Conservation (phyloP, 2,113 vertebrate genomes). For the Epinephelus moara region DNA sequence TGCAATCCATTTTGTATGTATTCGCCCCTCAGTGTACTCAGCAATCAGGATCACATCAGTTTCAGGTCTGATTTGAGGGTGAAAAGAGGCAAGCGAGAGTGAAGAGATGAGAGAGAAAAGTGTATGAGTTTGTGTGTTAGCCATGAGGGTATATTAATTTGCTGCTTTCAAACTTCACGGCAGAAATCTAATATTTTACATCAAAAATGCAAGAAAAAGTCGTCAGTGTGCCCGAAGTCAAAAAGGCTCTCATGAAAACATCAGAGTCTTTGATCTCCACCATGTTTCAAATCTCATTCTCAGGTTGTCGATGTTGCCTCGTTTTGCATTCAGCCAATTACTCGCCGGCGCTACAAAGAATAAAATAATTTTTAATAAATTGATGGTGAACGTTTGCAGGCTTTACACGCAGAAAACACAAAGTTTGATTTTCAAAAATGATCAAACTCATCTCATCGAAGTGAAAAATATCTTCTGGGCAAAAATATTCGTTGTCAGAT, state of each 20-base stretch:
- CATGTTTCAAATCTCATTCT: conserved; percentile 20
- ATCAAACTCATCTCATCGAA: background rate
- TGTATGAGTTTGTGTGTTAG: background rate
- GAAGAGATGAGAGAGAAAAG: conserved; percentile 4
- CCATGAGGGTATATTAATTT: conserved; percentile 19
- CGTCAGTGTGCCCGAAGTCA: conserved; percentile 18
- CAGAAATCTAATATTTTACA: conserved; percentile 11
- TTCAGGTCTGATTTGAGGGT: background rate
- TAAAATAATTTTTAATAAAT: background rate
- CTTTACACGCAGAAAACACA: background rate
- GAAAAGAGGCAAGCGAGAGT: background rate
- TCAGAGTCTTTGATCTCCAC: conserved; percentile 23
- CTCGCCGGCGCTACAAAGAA: background rate
- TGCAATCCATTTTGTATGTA: too few species aligned
- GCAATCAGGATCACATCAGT: background rate
- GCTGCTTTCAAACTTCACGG: background rate
- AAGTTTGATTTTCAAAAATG: background rate
- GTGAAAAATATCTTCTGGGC: conserved; percentile 7
- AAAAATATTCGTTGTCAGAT: conserved; percentile 13
- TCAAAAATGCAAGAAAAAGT: conserved; percentile 23
- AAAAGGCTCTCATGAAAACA: conserved; percentile 23
- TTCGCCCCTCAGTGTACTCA: background rate
- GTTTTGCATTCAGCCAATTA: conserved; percentile 29
- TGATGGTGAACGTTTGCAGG: background rate
- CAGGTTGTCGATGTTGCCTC: conserved; percentile 1